Base-by-base conservation (phyloP, 1,140 invertebrate genomes). In the Phymastichus coffea region DNA sequence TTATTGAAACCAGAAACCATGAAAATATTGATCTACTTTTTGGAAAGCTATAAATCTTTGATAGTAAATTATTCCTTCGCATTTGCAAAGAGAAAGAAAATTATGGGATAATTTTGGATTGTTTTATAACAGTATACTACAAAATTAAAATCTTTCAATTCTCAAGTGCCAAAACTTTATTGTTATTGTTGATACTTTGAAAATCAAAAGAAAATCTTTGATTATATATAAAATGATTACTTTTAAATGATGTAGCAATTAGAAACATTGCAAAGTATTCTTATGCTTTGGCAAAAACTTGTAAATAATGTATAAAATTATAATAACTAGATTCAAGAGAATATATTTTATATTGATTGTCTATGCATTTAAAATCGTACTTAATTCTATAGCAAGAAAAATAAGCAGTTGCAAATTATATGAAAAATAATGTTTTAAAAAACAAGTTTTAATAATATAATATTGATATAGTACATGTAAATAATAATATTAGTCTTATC, bases 401-500 rank as follows among this genome's bases (percentile, higher is more conserved):
- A 14, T 38, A 9, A 48, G 33, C 9, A 37, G 41, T 44, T 26
- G 51, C 8, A 30, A 58, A 4, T 52, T 33, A 52, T 53, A 15
- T 26, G 15, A 37, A 8, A 10, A 51, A 33, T 37, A 47, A n/a
- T n/a, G n/a, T n/a, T n/a, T n/a, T n/a, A n/a, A n/a, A n/a, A n/a
- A n/a, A n/a, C n/a, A n/a, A n/a, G n/a, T n/a, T n/a, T n/a, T n/a
- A n/a, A n/a, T 22, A 58, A 33, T 7, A 35, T 53, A 46, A 15
- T 53, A 37, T 46, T 47, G 6, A 65, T 68, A 70, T 66, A 64
- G 61, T 66, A 69, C 70, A 69, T 78, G 73, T 77, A 77, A 74
- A 76, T 78, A 76, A 64, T 70, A 70, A n/a, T 65, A 70, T 66
- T 58, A 72, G 53, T 73, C 70, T 70, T 69, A 64, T 63, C 70